These are phyloP conservation scores for Penaeus monodon DNA, from an alignment of 2,888 invertebrate species.

Conservation along the genomic window DNA sequence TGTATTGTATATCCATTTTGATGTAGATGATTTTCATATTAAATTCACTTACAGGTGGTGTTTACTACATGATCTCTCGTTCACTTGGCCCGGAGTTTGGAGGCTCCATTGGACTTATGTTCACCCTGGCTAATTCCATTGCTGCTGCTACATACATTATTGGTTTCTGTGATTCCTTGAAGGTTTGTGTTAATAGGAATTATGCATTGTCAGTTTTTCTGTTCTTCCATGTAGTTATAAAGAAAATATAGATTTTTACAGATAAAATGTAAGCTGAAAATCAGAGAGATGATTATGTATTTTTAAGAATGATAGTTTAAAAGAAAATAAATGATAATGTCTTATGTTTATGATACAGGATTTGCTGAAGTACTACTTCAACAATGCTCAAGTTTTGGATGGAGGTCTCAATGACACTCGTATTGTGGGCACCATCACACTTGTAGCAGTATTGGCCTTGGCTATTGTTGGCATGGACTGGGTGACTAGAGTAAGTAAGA, in stretches of 20 bases:
- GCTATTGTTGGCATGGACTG: constrained; percentile 76
- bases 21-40: too few species aligned
- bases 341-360: constrained; percentile 43
- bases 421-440: constrained; percentile 67
- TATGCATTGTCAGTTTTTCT: background rate
- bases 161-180: constrained; percentile 74
- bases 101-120: constrained; percentile 77
- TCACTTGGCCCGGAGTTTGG: constrained; percentile 75
- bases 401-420: constrained; percentile 65
- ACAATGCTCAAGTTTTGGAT: constrained; percentile 55
- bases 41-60: constrained; percentile 67
- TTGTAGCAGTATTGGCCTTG: constrained; percentile 72
- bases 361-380: constrained; percentile 54
- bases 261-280: too few species aligned
- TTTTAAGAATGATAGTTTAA: background rate
- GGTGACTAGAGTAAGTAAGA: constrained; percentile 73
- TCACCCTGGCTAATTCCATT: constrained; percentile 76
- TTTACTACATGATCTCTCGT: constrained; percentile 70
- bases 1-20: too few species aligned
- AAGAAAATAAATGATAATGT: background rate
- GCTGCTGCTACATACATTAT: constrained; percentile 76
- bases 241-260: too few species aligned
- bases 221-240: too few species aligned
- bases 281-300: too few species aligned
- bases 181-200: constrained; percentile 45